A percentile compares a stretch with the other conserved stretches of the same genome.
Conservation (phyloP, 2,888 invertebrate species). For the Sturmia bella region DNA sequence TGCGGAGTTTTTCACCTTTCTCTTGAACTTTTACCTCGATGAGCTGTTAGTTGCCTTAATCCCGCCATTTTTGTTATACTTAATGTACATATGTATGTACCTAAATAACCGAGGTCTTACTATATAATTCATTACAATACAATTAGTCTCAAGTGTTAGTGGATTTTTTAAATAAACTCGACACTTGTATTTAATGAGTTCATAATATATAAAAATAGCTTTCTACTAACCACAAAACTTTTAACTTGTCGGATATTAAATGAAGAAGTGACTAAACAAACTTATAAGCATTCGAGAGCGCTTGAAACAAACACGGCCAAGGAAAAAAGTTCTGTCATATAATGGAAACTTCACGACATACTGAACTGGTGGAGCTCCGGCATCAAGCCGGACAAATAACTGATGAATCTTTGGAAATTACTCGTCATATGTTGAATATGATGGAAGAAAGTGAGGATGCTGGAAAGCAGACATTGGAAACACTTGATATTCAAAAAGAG, state of each 20-base stretch:
- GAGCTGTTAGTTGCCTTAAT: too few relatives aligned
- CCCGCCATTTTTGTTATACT: too few relatives aligned
- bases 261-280: too few relatives aligned
- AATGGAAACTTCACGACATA: slow-evolving; percentile 75
- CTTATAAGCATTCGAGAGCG: not conserved
- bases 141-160: too few relatives aligned
- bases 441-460: slow-evolving; percentile 79
- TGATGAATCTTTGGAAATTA: slow-evolving; percentile 78
- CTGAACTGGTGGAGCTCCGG: slow-evolving; percentile 77
- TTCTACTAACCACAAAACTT: not conserved
- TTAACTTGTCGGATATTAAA: not conserved
- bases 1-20: too few relatives aligned
- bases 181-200: not conserved
- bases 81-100: not conserved
- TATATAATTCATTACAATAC: too few relatives aligned
- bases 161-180: too few relatives aligned
- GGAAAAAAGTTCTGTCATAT: not conserved
- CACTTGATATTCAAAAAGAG: slow-evolving; percentile 76
- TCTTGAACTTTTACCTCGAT: too few relatives aligned
- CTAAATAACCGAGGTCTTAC: too few relatives aligned
- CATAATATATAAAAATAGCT: not conserved
- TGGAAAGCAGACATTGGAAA: slow-evolving; percentile 76
- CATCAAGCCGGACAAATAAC: slow-evolving; percentile 76
- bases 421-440: slow-evolving; percentile 75
- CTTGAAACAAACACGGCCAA: not conserved